These are phyloP conservation scores for Saccopteryx bilineata DNA, from an alignment of 2,113 vertebrate genomes.

Conservation along the genomic window DNA sequence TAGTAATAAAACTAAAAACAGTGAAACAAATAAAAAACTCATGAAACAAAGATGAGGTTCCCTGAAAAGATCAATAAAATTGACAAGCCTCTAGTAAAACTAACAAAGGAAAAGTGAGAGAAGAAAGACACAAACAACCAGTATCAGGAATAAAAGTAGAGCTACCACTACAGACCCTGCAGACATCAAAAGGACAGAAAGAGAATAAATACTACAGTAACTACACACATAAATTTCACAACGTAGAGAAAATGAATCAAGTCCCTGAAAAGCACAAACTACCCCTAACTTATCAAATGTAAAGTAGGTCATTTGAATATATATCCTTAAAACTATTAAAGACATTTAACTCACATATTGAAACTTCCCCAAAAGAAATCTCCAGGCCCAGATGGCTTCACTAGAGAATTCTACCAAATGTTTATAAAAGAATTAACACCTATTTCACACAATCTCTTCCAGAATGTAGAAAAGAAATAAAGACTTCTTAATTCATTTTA, in stretches of 20 bases:
- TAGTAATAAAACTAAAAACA: not conserved
- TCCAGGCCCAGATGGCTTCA: constrained; percentile 23
- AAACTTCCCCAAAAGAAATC: constrained; percentile 47
- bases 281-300: not conserved
- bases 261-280: not conserved
- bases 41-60: not conserved
- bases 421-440: constrained; percentile 40
- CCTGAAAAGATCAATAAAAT: constrained; percentile 3
- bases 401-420: constrained; percentile 54
- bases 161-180: not conserved
- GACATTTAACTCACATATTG: constrained; percentile 47
- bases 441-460: constrained; percentile 34
- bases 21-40: not conserved
- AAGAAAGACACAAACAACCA: not conserved
- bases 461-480: constrained; percentile 46
- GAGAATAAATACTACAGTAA: not conserved
- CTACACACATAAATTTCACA: not conserved
- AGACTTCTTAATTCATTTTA: not conserved
- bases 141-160: not conserved
- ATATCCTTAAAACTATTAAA: not conserved
- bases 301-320: not conserved
- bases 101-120: not conserved
- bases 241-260: not conserved
- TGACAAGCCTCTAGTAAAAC: not conserved
- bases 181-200: not conserved